These are phyloP conservation scores for Halcyon smyrnensis DNA, from an alignment of 2,797 vertebrate genomes.

Conservation along the genomic window DNA sequence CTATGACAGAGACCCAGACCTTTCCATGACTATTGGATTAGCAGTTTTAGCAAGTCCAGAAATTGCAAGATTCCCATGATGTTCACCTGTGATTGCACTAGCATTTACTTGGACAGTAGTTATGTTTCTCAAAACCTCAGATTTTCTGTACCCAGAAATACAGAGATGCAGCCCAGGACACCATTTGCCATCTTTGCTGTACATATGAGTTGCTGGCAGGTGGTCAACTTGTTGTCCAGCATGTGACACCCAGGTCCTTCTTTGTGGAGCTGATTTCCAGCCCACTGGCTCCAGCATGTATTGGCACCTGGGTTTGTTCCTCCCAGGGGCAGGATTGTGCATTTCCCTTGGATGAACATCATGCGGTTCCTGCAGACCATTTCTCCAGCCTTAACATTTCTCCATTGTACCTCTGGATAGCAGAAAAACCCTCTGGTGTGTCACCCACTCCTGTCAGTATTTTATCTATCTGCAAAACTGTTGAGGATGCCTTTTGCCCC, in stretches of 20 bases:
- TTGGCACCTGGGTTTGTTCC: neutral
- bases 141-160: neutral
- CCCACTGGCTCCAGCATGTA: neutral
- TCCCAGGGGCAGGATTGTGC: neutral
- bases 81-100: neutral
- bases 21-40: neutral
- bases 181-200: neutral
- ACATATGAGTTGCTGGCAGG: neutral
- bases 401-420: neutral
- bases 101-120: neutral
- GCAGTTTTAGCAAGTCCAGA: neutral
- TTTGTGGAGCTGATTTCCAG: neutral
- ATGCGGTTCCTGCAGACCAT: neutral
- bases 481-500: neutral
- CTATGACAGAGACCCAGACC: neutral
- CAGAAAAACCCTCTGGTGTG: neutral
- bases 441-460: neutral
- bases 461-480: neutral
- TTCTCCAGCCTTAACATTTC: neutral
- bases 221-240: neutral
- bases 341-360: neutral
- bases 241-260: accelerated
- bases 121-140: neutral
- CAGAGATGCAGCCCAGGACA: neutral
- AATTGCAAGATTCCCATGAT: neutral